These are phyloP conservation scores for Crotalus tigris DNA, from an alignment of 2,113 vertebrate species.

Conservation along the genomic window DNA sequence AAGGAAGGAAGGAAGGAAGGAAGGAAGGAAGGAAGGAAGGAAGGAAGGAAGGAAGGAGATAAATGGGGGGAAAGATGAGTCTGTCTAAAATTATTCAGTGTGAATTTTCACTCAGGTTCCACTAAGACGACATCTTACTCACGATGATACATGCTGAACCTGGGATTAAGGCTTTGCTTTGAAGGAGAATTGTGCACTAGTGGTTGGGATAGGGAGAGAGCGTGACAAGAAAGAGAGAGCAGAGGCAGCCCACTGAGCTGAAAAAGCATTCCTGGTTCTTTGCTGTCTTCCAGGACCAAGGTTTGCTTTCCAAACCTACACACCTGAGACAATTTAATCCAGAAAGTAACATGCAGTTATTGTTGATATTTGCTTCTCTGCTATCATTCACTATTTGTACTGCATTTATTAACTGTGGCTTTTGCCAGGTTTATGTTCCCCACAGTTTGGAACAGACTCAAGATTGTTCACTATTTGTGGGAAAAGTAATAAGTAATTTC, in stretches of 20 bases:
- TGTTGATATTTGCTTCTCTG: background rate
- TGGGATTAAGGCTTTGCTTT: constrained; percentile 19
- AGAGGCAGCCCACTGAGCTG: constrained; percentile 6
- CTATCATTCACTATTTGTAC: background rate
- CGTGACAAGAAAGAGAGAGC: too few species aligned
- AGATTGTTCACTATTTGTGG: background rate
- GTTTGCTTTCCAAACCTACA: background rate
- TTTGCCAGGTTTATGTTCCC: background rate
- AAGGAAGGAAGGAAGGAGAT: background rate
- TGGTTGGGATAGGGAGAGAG: background rate
- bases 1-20: background rate
- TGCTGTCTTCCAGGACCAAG: constrained; percentile 25
- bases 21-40: background rate
- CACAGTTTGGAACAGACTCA: background rate
- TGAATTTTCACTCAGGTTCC: background rate
- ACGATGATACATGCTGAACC: background rate
- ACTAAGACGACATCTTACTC: constrained; percentile 3
- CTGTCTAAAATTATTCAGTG: constrained; percentile 1
- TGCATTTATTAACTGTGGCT: too few species aligned
- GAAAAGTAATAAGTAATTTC: background rate
- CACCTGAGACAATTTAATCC: constrained; percentile 22
- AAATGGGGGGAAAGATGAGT: background rate
- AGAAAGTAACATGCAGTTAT: background rate
- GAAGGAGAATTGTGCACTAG: background rate
- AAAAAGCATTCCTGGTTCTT: constrained; percentile 11